phyloP scores from a whole-genome alignment of 2,888 invertebrate genomes.

The Microchrysa polita region DNA sequence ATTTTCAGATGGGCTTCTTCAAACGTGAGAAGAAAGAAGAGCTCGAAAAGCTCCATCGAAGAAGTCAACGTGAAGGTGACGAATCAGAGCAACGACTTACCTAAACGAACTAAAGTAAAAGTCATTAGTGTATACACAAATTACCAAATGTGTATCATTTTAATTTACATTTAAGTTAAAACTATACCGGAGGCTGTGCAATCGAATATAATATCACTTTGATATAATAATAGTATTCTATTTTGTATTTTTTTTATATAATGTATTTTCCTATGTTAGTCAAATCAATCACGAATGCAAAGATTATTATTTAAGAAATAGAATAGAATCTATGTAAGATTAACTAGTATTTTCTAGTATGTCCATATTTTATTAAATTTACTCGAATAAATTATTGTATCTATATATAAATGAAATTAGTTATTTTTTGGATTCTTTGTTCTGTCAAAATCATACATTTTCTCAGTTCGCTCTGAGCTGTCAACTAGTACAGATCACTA shows the following conservation, averaged over 20 bases:
- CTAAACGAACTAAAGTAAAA: neutral
- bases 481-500: no score
- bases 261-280: constrained; percentile 2
- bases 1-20: constrained; percentile 66
- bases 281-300: neutral
- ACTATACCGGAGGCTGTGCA: constrained; percentile 29
- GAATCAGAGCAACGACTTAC: constrained; percentile 56
- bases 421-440: no score
- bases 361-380: no score
- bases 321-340: no score
- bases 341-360: no score
- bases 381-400: no score
- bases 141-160: neutral
- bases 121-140: neutral
- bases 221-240: constrained; percentile 32
- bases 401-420: no score
- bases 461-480: no score
- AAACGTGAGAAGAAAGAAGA: constrained; percentile 65
- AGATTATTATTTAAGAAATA: neutral
- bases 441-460: no score
- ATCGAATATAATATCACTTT: constrained; percentile 1
- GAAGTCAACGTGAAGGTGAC: constrained; percentile 54
- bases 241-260: no score
- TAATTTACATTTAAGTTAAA: no score
- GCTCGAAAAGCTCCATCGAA: constrained; percentile 62